phyloP scores from a whole-genome alignment of 2,113 vertebrate genomes.

The Paradoxurus hermaphroditus region DNA sequence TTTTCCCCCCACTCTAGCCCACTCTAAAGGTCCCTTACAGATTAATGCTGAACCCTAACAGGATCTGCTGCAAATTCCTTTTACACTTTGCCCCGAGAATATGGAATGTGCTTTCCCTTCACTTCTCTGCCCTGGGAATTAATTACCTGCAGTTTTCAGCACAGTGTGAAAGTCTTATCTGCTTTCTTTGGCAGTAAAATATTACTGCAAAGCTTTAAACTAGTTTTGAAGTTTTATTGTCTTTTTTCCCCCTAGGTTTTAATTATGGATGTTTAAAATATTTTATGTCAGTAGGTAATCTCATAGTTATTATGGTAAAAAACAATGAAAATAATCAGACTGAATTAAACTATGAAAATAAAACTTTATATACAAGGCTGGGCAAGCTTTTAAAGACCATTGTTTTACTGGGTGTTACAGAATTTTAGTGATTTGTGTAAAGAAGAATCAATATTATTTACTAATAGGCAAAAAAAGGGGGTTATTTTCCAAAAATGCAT shows the following conservation, averaged over 20 bases:
- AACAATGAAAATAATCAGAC: conserved; percentile 58
- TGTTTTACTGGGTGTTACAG: conserved; percentile 68
- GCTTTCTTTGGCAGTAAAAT: conserved; percentile 62
- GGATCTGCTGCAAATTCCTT: neutral
- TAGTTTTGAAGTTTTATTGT: conserved; percentile 71
- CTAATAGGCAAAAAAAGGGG: conserved; percentile 47
- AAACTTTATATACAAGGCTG: conserved; percentile 34
- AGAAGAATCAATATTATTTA: conserved; percentile 63
- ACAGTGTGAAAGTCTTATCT: conserved; percentile 61
- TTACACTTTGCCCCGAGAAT: conserved; percentile 34
- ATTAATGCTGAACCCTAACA: neutral
- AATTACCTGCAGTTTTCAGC: conserved; percentile 61
- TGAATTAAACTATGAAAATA: conserved; percentile 59
- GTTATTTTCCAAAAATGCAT: conserved; percentile 50
- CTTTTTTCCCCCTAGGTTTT: conserved; percentile 56
- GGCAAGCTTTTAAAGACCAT: conserved; percentile 46
- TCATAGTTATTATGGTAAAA: conserved; percentile 55
- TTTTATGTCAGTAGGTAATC: conserved; percentile 40
- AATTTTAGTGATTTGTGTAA: conserved; percentile 55
- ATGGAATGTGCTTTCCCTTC: conserved; percentile 44
- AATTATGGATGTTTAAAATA: conserved; percentile 70
- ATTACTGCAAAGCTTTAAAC: conserved; percentile 48
- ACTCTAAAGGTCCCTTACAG: neutral
- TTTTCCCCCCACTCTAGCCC: no score
- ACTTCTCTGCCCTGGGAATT: conserved; percentile 30